Conservation (phyloP, 2,797 vertebrate species). For the Eutrigla gurnardus region DNA sequence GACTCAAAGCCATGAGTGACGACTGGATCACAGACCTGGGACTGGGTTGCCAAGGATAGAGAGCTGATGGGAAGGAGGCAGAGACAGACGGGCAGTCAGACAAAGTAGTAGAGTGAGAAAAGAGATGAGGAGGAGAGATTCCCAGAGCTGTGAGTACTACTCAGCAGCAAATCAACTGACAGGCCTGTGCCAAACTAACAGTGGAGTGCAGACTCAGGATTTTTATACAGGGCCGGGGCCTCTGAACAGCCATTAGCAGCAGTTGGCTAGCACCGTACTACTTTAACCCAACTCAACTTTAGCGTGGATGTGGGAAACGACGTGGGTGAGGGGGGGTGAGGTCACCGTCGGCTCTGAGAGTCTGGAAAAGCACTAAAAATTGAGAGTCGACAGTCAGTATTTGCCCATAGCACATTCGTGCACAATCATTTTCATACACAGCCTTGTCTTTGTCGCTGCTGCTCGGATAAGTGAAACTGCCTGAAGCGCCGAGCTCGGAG, state of each 20-base stretch:
- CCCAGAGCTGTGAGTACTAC: constrained; percentile 64
- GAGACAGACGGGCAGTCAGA: constrained; percentile 64
- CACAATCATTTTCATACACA: constrained; percentile 37
- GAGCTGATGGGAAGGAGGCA: constrained; percentile 62
- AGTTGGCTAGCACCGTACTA: constrained; percentile 53
- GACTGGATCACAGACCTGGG: constrained; percentile 27
- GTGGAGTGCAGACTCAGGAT: constrained; percentile 74
- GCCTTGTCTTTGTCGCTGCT: constrained; percentile 62
- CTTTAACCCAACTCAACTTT: constrained; percentile 66
- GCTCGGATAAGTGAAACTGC: constrained; percentile 65
- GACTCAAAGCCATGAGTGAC: constrained; percentile 2
- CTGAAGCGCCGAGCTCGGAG: constrained; percentile 38
- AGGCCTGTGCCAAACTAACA: constrained; percentile 75
- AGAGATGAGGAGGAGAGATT: constrained; percentile 66
- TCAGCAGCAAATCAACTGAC: constrained; percentile 78
- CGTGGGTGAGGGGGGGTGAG: constrained; percentile 41
- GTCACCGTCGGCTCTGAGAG: constrained; percentile 52
- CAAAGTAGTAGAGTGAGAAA: constrained; percentile 66
- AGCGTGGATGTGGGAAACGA: constrained; percentile 62
- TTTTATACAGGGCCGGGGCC: constrained; percentile 63
- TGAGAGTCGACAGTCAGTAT: constrained; percentile 43
- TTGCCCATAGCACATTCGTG: constrained; percentile 55
- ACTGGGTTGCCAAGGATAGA: constrained; percentile 43
- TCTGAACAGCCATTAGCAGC: constrained; percentile 72
- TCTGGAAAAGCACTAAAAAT: constrained; percentile 57